Evolutionary conservation across 2,888 invertebrate genomes (phyloP).

Genomic region (Drosophila buzzatii): DNA sequence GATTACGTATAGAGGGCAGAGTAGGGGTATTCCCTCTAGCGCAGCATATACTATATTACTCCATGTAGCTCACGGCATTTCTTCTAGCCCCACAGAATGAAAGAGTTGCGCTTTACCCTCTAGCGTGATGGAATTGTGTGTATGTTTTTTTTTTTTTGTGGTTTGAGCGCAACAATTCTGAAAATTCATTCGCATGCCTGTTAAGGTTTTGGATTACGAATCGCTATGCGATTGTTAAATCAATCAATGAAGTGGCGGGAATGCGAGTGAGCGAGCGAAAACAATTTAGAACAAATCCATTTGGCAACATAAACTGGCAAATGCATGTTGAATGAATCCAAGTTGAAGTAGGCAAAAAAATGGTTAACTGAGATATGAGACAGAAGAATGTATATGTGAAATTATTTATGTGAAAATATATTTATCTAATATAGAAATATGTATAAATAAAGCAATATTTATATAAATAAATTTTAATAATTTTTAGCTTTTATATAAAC

Average conservation of each 20-base stretch:
- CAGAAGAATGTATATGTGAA: not conserved
- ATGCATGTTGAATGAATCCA: not conserved
- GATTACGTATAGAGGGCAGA: not conserved
- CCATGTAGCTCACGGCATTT: not conserved
- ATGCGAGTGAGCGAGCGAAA: not conserved
- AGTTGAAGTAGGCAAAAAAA: not conserved
- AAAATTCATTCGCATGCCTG: conserved; percentile 16
- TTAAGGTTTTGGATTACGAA: conserved; percentile 35
- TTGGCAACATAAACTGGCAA: not conserved
- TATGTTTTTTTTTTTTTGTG: conserved; percentile 4
- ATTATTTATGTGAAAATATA: not conserved
- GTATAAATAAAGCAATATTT: not conserved
- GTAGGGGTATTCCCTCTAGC: not conserved
- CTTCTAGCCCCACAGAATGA: not conserved
- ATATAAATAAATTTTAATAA: not conserved
- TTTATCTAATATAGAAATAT: not conserved
- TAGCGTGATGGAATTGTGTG: conserved; percentile 7
- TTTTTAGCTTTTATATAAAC: too few relatives aligned
- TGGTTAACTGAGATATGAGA: not conserved
- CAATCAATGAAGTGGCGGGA: conserved; percentile 21
- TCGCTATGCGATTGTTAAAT: conserved; percentile 28
- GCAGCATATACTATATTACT: not conserved
- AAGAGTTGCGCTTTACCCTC: not conserved
- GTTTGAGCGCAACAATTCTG: conserved; percentile 1
- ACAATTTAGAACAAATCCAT: not conserved